Percentiles rank a stretch among this genome's conserved stretches.
Conservation (phyloP, 2,888 invertebrate species). For the Lasioglossum marginatum region DNA sequence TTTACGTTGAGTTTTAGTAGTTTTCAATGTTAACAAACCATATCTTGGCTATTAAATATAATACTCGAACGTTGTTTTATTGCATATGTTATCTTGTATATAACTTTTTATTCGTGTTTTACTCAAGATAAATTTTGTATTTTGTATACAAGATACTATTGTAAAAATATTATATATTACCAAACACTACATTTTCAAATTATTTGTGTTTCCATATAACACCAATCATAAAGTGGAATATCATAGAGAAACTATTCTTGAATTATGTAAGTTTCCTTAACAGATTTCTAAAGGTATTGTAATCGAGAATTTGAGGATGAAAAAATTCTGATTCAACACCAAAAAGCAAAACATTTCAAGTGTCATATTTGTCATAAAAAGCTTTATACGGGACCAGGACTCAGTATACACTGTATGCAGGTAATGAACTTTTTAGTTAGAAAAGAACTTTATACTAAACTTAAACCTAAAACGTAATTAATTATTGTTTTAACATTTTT, state of each 20-base stretch:
- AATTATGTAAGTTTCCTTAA: constrained; percentile 85
- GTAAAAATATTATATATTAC: not conserved
- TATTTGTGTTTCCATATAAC: not conserved
- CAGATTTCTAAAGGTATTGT: constrained; percentile 93
- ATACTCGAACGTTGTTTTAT: not conserved
- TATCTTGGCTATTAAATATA: not conserved
- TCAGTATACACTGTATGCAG: constrained; percentile 99
- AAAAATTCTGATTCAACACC: constrained; percentile 99
- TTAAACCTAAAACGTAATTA: not conserved
- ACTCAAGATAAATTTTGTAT: not conserved
- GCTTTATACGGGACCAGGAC: constrained; percentile 98
- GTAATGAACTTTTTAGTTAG: constrained; percentile 84
- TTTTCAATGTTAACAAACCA: not conserved
- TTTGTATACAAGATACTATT: too few species aligned
- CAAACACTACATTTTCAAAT: not conserved
- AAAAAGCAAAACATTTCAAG: constrained; percentile 99
- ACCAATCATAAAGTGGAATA: not conserved
- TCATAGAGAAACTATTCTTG: not conserved
- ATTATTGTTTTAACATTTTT: constrained; percentile 20
- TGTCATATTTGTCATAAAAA: constrained; percentile 99
- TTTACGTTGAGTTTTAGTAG: not conserved
- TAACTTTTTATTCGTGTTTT: not conserved
- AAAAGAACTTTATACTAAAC: not conserved
- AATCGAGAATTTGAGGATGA: constrained; percentile 99
- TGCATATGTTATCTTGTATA: not conserved